Evolutionary conservation across 2,113 vertebrate genomes (phyloP), one percentile per base, ranked within the genome.

Genomic region (Cottus gobio): DNA sequence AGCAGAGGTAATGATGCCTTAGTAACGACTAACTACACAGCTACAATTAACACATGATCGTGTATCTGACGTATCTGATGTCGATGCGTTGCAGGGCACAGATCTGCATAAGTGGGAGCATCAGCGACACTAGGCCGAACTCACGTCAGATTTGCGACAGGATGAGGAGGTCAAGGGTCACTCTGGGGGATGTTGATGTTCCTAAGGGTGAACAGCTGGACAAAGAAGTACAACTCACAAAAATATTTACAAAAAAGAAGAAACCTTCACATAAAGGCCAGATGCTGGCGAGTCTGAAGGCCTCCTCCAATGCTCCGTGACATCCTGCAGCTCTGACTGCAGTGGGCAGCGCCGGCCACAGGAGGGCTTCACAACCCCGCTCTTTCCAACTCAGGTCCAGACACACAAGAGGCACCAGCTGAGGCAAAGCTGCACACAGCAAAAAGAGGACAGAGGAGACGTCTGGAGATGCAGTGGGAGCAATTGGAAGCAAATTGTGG

Each of bases 281-380:
- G 39, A 36, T 89, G 16, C 24, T 68, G 80, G 75, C n/a, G 20
- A 76, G 71, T 79, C 68, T 93, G 64, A 75, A 93, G 74, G 71
- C 58, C 34, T 34, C 34, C 34, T 34, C 3, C 50, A 2, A 83
- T 89, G 44, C 71, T 85, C 6, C 36, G 62, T 39, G 85, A 91
- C 22, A 83, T 90, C 31, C 36, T 87, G 76, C 77, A 87, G 65
- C 60, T 92, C 34, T 88, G 76, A 73, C 50, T 87, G 83, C 85
- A 87, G 73, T 60, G 48, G 26, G 74, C 18, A 2, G 58, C 34
- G 4, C 1, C 46, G 63, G 28, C 79, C 83, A 77, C 67, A 3
- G 1, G 79, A 71, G 46, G 80, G 75, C 90, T 22, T 39, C 67
- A 74, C 4, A 72, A 13, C 4, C 10, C 81, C 18, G 37, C 9